Evolutionary conservation across 2,113 vertebrate genomes (phyloP).

Genomic region (Crypturellus undulatus): DNA sequence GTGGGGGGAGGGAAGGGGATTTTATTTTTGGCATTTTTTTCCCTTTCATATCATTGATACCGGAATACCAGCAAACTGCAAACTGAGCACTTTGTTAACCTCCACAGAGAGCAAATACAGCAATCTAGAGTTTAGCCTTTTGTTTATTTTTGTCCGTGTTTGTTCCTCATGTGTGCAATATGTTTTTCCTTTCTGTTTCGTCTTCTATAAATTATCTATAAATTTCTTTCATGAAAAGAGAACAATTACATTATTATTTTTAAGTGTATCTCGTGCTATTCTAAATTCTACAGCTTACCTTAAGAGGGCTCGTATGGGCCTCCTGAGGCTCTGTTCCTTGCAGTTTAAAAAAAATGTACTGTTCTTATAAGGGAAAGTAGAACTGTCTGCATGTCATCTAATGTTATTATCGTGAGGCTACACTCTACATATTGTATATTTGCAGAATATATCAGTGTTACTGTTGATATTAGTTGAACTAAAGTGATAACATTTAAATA

Average conservation of each 20-base stretch:
- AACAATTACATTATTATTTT: not conserved
- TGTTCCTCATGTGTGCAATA: constrained; percentile 77
- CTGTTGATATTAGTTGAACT: constrained; percentile 87
- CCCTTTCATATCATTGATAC: constrained; percentile 34
- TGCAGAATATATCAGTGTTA: constrained; percentile 90
- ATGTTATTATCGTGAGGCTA: constrained; percentile 81
- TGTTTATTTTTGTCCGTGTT: constrained; percentile 60
- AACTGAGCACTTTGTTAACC: constrained; percentile 78
- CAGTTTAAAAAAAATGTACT: constrained; percentile 75
- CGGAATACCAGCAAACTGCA: constrained; percentile 79
- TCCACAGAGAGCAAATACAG: constrained; percentile 76
- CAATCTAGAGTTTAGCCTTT: constrained; percentile 77
- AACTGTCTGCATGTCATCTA: constrained; percentile 86
- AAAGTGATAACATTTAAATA: constrained; percentile 89
- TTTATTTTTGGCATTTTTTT: not conserved
- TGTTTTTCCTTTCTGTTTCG: constrained; percentile 70
- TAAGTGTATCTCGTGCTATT: constrained; percentile 16
- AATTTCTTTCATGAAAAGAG: constrained; percentile 36
- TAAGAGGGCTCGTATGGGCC: constrained; percentile 56
- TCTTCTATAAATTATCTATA: constrained; percentile 60
- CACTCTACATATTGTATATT: constrained; percentile 88
- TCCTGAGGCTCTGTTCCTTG: constrained; percentile 78
- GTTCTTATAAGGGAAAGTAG: constrained; percentile 68
- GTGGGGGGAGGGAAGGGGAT: not conserved
- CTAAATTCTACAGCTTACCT: constrained; percentile 56